Percentiles rank a stretch among this genome's conserved stretches.
phyloP scores from a whole-genome alignment of 2,113 vertebrate species.

The Callaeas wilsoni region DNA sequence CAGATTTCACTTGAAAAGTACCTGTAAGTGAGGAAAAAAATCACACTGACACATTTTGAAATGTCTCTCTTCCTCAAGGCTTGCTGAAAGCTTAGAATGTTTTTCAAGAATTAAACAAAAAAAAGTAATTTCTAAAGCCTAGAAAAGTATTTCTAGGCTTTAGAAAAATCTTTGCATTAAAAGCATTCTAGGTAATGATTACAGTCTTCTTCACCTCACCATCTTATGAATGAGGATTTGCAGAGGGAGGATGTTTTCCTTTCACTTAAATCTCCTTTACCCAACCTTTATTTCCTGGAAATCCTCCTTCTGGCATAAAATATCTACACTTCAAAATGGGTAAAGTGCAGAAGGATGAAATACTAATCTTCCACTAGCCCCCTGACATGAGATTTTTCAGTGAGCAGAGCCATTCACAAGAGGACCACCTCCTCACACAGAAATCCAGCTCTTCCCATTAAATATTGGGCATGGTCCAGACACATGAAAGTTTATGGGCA shows the following conservation, averaged over 20 bases:
- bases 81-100: background rate
- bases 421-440: background rate
- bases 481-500: background rate
- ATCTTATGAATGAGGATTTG: background rate
- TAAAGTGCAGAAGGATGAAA: background rate
- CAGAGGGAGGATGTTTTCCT: background rate
- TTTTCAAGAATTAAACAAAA: background rate
- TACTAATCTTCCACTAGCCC: background rate
- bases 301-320: background rate
- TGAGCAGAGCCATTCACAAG: background rate
- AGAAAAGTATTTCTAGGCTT: background rate
- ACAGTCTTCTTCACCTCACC: background rate
- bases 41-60: background rate
- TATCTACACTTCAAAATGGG: background rate
- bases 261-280: background rate
- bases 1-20: slow-evolving; percentile 22
- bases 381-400: background rate
- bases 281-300: background rate
- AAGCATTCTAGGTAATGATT: background rate
- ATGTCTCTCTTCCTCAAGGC: background rate
- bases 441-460: background rate
- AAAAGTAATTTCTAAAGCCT: background rate
- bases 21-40: slow-evolving; percentile 27
- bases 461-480: background rate
- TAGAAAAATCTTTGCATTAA: background rate